Base-by-base conservation (phyloP, 2,797 vertebrate genomes). In the Danio choprae region DNA sequence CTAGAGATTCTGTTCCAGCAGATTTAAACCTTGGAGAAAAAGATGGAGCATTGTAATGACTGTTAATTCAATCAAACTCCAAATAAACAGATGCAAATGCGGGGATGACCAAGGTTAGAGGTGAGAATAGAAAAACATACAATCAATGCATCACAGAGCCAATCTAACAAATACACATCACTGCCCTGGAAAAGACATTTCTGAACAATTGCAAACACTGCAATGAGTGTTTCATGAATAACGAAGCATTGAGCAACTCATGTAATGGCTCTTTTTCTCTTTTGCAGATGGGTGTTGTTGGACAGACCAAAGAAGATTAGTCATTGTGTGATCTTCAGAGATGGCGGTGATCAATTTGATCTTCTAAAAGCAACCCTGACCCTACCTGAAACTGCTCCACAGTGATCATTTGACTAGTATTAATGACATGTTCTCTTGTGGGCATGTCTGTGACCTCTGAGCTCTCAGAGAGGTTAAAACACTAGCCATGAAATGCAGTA, bases 81-180 rank as follows among this genome's bases (percentile, higher is more conserved):
- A 46, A 81, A 77, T 58, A 78, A 86, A 74, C 80, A 68, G 77
- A 75, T 87, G 74, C 84, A 87, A 82, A 77, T 29, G 48, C 46
- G 60, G 50, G 65, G 60, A 84, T 53, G 48, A 74, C 72, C 84
- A 76, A 67, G 84, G 84, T 75, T 43, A 74, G 13, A 40, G 20
- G 12, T 16, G 40, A 60, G 48, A 29, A 53, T 43, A 76, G 12
- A 40, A 41, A 64, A 64, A 40, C 43, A 69, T 22, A 29, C 5
- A 5, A 50, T 46, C 53, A 58, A 9, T 68, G 51, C 56, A 68
- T 67, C 41, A 68, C 16, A 68, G 41, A 59, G 55, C 12, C 59
- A 68, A 50, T 8, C 12, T 7, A 53, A 43, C 38, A 64, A 41
- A 51, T 53, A 44, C 20, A 11, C 18, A n/a, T 13, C 48, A 38